A percentile compares a stretch with the other conserved stretches of the same genome.
phyloP scores from a whole-genome alignment of 2,113 vertebrate species.

The Platichthys flesus region DNA sequence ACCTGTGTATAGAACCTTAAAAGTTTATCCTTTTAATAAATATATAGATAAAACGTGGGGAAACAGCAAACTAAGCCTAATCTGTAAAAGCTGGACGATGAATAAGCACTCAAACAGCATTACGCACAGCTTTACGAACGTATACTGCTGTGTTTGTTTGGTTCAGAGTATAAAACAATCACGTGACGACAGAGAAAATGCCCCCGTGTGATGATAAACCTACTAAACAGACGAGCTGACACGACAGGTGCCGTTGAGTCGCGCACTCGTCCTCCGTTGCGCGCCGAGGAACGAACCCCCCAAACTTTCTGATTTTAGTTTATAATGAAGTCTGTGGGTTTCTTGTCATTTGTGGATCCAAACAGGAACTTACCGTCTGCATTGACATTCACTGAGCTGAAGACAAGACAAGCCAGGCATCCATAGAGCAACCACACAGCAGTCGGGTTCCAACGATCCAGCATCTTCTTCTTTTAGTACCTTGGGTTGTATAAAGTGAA shows the following conservation, averaged over 20 bases:
- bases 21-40: no score
- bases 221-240: not conserved
- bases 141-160: not conserved
- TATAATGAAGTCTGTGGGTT: no score
- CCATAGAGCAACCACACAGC: conserved; percentile 74
- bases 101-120: not conserved
- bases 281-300: not conserved
- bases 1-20: no score
- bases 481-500: not conserved
- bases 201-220: not conserved
- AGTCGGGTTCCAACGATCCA: conserved; percentile 63
- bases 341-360: not conserved
- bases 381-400: conserved; percentile 70
- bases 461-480: conserved; percentile 37
- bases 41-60: no score
- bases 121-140: not conserved
- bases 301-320: not conserved
- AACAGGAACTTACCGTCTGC: conserved; percentile 84
- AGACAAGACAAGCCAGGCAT: conserved; percentile 75
- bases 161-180: not conserved
- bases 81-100: not conserved
- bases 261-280: not conserved
- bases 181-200: not conserved
- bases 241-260: not conserved
- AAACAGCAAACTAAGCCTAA: no score